phyloP scores from a whole-genome alignment of 2,888 invertebrate genomes.

The Gortyna flavago region DNA sequence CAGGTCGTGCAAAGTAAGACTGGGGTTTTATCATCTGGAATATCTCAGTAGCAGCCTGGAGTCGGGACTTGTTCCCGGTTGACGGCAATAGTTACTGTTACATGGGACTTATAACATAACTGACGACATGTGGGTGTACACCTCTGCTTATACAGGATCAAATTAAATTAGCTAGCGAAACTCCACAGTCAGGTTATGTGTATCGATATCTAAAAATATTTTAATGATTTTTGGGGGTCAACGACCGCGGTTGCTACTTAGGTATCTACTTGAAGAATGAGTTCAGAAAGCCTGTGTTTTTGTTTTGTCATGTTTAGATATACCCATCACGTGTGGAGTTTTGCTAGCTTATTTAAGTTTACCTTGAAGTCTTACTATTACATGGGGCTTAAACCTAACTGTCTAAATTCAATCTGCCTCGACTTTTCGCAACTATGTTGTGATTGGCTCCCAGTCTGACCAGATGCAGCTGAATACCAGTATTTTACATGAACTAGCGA shows the following conservation, averaged over 20 bases:
- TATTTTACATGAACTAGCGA: background rate
- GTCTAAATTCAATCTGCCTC: background rate
- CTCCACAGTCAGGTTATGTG: background rate
- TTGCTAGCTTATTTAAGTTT: background rate
- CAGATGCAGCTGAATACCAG: background rate
- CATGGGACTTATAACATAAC: background rate
- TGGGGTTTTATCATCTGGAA: background rate
- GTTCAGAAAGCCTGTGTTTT: background rate
- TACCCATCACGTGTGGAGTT: background rate
- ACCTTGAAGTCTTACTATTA: background rate
- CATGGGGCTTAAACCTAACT: background rate
- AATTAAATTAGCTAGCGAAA: background rate
- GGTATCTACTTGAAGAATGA: background rate
- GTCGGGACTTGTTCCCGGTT: too few species aligned
- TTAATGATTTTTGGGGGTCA: background rate
- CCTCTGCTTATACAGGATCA: background rate
- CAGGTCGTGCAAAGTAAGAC: too few species aligned
- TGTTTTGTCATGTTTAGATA: background rate
- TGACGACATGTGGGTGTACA: background rate
- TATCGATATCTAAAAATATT: background rate
- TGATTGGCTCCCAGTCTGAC: background rate
- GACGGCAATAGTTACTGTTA: too few species aligned
- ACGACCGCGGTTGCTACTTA: background rate
- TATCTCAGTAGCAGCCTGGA: background rate
- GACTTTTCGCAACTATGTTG: background rate